phyloP scores from a whole-genome alignment of 2,797 vertebrate genomes.

The Xenops minutus region DNA sequence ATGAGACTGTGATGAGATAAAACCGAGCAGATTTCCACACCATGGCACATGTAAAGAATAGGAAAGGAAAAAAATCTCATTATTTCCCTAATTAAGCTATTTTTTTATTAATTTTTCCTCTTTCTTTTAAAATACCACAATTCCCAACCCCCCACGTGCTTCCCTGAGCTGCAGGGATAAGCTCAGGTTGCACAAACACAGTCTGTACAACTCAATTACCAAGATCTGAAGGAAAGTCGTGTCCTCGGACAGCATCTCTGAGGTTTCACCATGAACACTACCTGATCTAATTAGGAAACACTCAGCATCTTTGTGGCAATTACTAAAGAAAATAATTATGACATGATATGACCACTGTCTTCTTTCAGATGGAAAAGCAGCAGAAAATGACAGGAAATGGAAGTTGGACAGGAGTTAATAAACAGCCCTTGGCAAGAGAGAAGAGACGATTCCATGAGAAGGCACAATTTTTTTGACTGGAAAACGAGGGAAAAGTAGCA shows the following conservation, averaged over 20 bases:
- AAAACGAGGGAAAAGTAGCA: neutral
- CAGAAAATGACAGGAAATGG: constrained; percentile 44
- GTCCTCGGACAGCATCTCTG: neutral
- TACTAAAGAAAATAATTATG: constrained; percentile 56
- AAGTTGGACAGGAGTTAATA: neutral
- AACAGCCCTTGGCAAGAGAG: constrained; percentile 3
- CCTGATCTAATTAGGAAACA: constrained; percentile 57
- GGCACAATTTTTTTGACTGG: neutral
- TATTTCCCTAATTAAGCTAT: neutral
- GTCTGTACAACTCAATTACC: constrained; percentile 20
- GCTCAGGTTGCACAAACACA: neutral
- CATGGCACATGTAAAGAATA: neutral
- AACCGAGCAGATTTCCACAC: neutral
- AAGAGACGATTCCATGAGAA: neutral
- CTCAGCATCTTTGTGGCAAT: constrained; percentile 29
- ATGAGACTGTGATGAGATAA: neutral
- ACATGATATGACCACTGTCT: constrained; percentile 24
- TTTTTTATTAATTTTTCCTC: neutral
- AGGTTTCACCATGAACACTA: neutral
- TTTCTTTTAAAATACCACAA: neutral
- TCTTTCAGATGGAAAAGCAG: constrained; percentile 46
- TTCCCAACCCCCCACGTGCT: neutral
- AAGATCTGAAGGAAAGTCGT: constrained; percentile 3
- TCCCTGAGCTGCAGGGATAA: neutral
- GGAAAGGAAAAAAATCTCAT: accelerated